These are phyloP conservation scores for Homalodisca vitripennis DNA, from an alignment of 1,140 invertebrate genomes.

Conservation along the genomic window DNA sequence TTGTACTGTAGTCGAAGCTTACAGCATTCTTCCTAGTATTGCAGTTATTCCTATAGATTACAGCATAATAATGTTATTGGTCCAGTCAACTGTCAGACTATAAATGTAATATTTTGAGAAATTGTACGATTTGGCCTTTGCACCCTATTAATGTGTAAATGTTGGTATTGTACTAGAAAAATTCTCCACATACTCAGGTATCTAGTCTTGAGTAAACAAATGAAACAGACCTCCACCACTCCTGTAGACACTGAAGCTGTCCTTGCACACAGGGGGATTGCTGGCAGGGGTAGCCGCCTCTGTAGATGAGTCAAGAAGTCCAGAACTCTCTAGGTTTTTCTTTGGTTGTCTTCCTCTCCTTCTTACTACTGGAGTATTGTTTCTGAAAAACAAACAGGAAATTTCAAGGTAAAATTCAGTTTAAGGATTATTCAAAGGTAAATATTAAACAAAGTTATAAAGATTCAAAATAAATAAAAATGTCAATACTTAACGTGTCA, in stretches of 20 bases:
- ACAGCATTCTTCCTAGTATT: too few relatives aligned
- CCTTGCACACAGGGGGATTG: slow-evolving; percentile 42
- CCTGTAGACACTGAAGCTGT: slow-evolving; percentile 60
- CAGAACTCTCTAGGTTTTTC: slow-evolving; percentile 6
- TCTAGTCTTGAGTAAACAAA: neutral
- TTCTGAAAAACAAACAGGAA: neutral
- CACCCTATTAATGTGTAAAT: too few relatives aligned
- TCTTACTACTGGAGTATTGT: neutral
- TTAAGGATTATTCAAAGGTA: too few relatives aligned
- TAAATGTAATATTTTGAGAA: too few relatives aligned
- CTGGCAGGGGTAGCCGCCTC: slow-evolving; percentile 20
- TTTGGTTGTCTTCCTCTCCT: slow-evolving; percentile 26
- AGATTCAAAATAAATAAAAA: neutral
- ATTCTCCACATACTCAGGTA: too few relatives aligned
- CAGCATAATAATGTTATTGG: too few relatives aligned
- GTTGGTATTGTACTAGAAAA: too few relatives aligned
- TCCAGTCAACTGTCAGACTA: too few relatives aligned
- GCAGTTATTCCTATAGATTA: too few relatives aligned
- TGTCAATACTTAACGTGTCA: too few relatives aligned
- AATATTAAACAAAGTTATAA: neutral
- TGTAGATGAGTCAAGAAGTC: slow-evolving; percentile 25
- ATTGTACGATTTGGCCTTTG: too few relatives aligned
- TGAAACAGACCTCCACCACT: slow-evolving; percentile 46
- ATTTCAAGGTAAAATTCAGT: neutral
- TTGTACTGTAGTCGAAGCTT: too few relatives aligned